These are phyloP conservation scores for Smutsia gigantea DNA, from an alignment of 2,797 vertebrate genomes.

Conservation along the genomic window DNA sequence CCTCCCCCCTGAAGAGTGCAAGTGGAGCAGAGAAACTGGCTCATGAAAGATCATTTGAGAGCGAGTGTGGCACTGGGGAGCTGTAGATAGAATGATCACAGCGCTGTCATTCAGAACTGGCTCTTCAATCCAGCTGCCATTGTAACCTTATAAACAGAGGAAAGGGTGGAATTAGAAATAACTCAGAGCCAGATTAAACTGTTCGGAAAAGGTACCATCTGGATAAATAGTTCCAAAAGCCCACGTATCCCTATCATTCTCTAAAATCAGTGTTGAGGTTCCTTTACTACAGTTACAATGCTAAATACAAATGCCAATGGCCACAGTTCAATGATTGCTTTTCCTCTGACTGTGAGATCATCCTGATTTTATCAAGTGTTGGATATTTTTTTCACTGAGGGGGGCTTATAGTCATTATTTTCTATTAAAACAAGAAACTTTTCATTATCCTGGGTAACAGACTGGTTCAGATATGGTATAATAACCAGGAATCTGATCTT, in stretches of 20 bases:
- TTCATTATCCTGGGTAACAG: not conserved
- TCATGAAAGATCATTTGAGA: not conserved
- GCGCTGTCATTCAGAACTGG: not conserved
- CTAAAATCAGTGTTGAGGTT: not conserved
- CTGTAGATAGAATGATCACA: not conserved
- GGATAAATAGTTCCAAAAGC: not conserved
- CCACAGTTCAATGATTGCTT: not conserved
- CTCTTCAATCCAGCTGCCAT: not conserved
- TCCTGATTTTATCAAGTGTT: not conserved
- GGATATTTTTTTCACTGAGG: not conserved
- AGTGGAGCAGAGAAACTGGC: not conserved
- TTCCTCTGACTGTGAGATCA: not conserved
- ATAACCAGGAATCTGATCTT: not conserved
- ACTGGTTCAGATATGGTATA: not conserved
- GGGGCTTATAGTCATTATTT: not conserved
- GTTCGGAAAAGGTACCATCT: not conserved
- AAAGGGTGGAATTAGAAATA: not conserved
- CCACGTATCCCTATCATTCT: not conserved
- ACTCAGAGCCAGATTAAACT: not conserved
- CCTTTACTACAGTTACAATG: not conserved
- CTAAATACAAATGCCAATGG: not conserved
- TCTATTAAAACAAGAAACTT: not conserved
- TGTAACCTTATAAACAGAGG: not conserved
- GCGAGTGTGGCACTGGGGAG: not conserved
- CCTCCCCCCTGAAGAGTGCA: not conserved